Evolutionary conservation across 2,888 invertebrate genomes (phyloP).

Genomic region (Asteroscopus sphinx): DNA sequence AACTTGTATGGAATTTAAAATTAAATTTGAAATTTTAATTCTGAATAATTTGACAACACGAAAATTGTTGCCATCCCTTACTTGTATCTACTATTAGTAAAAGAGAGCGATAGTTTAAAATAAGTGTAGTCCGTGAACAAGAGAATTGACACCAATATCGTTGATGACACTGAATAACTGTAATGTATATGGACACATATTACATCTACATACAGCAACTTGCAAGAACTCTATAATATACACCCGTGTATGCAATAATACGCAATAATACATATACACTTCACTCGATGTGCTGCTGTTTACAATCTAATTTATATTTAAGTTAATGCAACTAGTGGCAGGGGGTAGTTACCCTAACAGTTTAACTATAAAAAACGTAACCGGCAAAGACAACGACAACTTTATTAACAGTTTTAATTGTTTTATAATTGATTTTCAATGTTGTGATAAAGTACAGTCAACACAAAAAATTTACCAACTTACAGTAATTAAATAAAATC

Average conservation of each 20-base stretch:
- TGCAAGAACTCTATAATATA: conserved; percentile 48
- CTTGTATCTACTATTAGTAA: too few relatives aligned
- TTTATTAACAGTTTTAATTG: conserved; percentile 45
- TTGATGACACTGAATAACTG: too few relatives aligned
- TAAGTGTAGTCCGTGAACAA: too few relatives aligned
- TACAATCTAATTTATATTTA: conserved; percentile 46
- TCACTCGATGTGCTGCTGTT: conserved; percentile 60
- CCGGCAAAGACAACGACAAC: conserved; percentile 30
- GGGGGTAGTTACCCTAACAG: conserved; percentile 54
- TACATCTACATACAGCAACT: conserved; percentile 22
- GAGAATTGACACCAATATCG: too few relatives aligned
- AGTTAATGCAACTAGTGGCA: conserved; percentile 45
- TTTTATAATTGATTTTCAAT: conserved; percentile 33
- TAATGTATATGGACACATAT: too few relatives aligned
- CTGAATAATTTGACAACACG: too few relatives aligned
- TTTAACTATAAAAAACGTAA: conserved; percentile 48
- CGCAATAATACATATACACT: conserved; percentile 53
- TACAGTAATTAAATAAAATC: too few relatives aligned
- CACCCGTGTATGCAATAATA: conserved; percentile 59
- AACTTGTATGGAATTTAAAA: too few relatives aligned
- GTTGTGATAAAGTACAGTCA: conserved; percentile 45
- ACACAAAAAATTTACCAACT: conserved; percentile 14
- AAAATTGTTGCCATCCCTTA: too few relatives aligned
- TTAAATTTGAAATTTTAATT: too few relatives aligned
- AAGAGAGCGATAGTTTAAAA: too few relatives aligned